Base-by-base conservation (phyloP, 2,797 vertebrate genomes). In the Protosalanx chinensis region DNA sequence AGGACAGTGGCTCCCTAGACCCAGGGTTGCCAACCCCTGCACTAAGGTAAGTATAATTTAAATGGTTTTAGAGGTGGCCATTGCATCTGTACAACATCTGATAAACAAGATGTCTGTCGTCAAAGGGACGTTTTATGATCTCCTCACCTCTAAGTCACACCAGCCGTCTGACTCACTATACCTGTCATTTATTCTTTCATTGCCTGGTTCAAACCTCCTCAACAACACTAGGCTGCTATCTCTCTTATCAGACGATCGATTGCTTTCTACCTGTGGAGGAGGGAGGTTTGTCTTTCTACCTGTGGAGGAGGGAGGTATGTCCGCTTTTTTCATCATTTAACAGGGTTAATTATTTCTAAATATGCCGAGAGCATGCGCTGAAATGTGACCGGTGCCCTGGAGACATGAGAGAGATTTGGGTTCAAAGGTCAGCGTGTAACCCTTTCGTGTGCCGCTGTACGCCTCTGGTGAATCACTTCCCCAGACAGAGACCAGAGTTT, bases 351-450 rank as follows among this genome's bases (percentile, higher is more conserved):
- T 79, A 84, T 91, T 90, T 85, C 75, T 86, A 76, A 81, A 46
- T 51, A 70, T 78, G 35, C 77, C 33, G 58, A 2, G 67, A 72
- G 64, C 75, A 27, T 85, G 84, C 72, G 74, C 77, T 82, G 74
- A 89, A 89, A 91, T 88, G 84, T 87, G 86, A 90, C 76, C 75
- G 72, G 61, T 73, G 76, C 76, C 79, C 68, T 30, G 68, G 62
- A 83, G 80, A 80, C 82, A 81, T 81, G 78, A 83, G 81, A 84
- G 80, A 78, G 80, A 85, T 79, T 77, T 80, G 49, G 67, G 84
- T 84, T 76, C 87, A 92, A 91, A 90, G 92, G 89, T 84, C 88
- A 91, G 89, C 76, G 88, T 78, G 77, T 77, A 82, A 62, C 78
- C 72, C 66, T 27, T 27, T 27, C 81, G 33, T 57, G 83, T 86